These are phyloP conservation scores for Anguilla marmorata DNA, from an alignment of 2,797 vertebrate genomes.

Conservation along the genomic window DNA sequence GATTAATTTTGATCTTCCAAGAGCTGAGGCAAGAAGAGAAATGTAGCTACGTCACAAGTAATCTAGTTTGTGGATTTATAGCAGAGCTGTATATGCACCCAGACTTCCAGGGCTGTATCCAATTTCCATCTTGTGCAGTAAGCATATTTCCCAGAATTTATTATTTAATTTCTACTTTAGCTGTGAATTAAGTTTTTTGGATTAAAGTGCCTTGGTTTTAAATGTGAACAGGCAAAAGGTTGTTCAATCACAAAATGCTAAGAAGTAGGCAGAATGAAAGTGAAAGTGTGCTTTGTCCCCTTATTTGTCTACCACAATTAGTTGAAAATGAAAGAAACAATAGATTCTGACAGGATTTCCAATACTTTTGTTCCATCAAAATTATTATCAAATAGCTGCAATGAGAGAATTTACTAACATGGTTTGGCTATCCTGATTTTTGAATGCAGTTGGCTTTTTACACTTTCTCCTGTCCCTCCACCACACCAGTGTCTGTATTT, in stretches of 20 bases:
- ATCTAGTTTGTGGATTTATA: conserved; percentile 68
- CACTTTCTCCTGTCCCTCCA: neutral
- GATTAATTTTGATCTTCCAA: conserved; percentile 60
- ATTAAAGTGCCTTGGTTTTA: conserved; percentile 49
- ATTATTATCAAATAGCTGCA: neutral
- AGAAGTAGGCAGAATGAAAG: conserved; percentile 39
- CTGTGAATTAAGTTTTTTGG: conserved; percentile 60
- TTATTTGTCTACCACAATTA: neutral
- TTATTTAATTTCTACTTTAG: conserved; percentile 53
- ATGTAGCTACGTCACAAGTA: conserved; percentile 63
- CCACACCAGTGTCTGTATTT: neutral
- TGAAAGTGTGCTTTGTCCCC: conserved; percentile 13
- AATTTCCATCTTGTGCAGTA: conserved; percentile 55
- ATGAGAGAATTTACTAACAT: neutral
- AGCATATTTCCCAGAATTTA: conserved; percentile 64
- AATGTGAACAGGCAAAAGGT: conserved; percentile 54
- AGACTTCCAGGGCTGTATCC: conserved; percentile 51
- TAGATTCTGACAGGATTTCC: neutral
- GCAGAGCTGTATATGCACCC: conserved; percentile 47
- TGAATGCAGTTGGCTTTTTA: neutral
- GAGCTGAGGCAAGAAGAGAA: conserved; percentile 56
- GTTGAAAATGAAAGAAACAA: neutral
- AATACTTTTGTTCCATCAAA: neutral
- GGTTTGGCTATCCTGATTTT: neutral
- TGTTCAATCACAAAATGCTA: conserved; percentile 53